Evolutionary conservation across 2,888 invertebrate species (phyloP).

Genomic region (Drosophila sordidula): DNA sequence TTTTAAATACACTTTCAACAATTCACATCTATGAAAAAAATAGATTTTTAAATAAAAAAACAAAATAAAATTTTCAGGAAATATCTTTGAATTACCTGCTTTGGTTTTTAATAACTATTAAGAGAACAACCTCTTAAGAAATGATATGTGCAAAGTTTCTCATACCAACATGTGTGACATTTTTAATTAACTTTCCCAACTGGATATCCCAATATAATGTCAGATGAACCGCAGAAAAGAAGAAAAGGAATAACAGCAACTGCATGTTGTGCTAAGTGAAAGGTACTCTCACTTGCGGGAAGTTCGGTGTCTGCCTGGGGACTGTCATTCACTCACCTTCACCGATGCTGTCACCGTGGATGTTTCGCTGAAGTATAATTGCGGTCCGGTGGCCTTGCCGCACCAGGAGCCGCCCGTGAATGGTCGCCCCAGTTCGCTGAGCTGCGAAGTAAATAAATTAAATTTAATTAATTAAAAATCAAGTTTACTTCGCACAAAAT

Average conservation of each 20-base stretch:
- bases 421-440: constrained; percentile 93
- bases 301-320: not conserved
- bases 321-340: constrained; percentile 86
- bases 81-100: too few relatives aligned
- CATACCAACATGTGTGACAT: not conserved
- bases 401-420: constrained; percentile 97
- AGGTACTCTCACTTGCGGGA: not conserved
- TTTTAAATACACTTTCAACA: not conserved
- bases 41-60: not conserved
- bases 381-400: constrained; percentile 91
- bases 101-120: not conserved
- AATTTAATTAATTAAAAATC: constrained; percentile 74
- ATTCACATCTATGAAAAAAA: not conserved
- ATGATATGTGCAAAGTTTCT: too few relatives aligned
- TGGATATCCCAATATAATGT: not conserved
- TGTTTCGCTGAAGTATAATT: constrained; percentile 95
- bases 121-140: not conserved
- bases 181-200: not conserved
- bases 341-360: constrained; percentile 94
- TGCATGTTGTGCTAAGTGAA: constrained; percentile 5
- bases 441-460: constrained; percentile 86
- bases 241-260: constrained; percentile 4
- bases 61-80: not conserved
- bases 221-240: not conserved
- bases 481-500: constrained; percentile 51